Evolutionary conservation across 2,113 vertebrate species (phyloP), one percentile per base, ranked within the genome.

Genomic region (Hiodon tergisus): DNA sequence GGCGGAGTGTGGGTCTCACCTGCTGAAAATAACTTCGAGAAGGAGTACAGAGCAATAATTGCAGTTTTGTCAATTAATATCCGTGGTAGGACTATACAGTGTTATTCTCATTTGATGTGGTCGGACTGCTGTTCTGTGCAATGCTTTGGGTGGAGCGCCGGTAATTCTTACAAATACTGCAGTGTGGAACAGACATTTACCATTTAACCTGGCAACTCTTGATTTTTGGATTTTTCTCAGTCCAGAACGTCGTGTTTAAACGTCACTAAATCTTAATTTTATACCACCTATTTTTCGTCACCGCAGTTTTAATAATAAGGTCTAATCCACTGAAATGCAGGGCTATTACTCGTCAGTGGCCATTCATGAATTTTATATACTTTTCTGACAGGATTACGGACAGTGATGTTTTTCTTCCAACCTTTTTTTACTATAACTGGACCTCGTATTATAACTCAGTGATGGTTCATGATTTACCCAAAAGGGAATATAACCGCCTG

Each of bases 1-100:
- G 83, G 71, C 75, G 83, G 78, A 80, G 75, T 74, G 79, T 72
- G 74, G 89, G 83, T 85, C 88, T 91, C 88, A 91, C 90, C 90
- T 91, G 90, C 90, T 87, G 81, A 63, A 84, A 89, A 87, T 86
- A 87, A 76, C 86, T 85, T 76, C 87, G 75, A 78, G 82, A 76
- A 78, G 79, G 83, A 78, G 72, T 81, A 57, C 78, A 78, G 78
- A 82, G 73, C 71, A 85, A 77, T 83, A 46, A 66, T 79, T 78
- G 76, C 71, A 59, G 81, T 80, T 72, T 70, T 80, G n/a, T 76
- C 87, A 85, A 84, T 87, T 87, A 85, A 86, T 82, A 83, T 80
- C 76, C 80, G 69, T 80, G 69, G 78, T 75, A 77, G 48, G 74
- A 16, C 72, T 75, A 77, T 76, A 11, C 63, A 72, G 14, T 68